Evolutionary conservation across 2,888 invertebrate species (phyloP).

Genomic region (Heteromurus nitidus): DNA sequence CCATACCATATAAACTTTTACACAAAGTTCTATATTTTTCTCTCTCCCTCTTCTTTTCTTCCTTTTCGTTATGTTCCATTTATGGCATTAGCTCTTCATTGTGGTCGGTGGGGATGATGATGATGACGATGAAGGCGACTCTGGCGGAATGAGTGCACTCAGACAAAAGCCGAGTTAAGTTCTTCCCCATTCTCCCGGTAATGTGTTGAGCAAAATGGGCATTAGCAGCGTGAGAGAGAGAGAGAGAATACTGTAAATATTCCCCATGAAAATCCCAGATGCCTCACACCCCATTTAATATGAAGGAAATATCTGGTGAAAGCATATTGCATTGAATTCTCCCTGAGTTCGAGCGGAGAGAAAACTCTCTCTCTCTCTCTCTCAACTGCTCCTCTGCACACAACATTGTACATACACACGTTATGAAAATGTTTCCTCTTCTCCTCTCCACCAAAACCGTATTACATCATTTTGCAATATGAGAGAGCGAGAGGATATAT

Average conservation of each 20-base stretch:
- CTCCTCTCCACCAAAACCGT: background rate
- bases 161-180: slow-evolving; percentile 18
- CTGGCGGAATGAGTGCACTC: slow-evolving; percentile 16
- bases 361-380: background rate
- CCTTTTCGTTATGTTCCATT: background rate
- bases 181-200: background rate
- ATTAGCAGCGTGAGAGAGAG: too few species aligned
- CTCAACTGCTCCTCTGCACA: background rate
- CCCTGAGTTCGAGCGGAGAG: too few species aligned
- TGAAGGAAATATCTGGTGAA: background rate
- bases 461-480: slow-evolving; percentile 3
- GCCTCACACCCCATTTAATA: slow-evolving; percentile 27
- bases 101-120: slow-evolving; percentile 1
- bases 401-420: background rate
- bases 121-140: slow-evolving; percentile 2
- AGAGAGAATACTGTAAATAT: slow-evolving; percentile 5
- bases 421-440: too few species aligned
- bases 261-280: slow-evolving; percentile 21
- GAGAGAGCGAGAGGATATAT: too few species aligned
- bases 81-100: background rate
- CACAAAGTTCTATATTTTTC: background rate
- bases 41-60: too few species aligned
- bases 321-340: too few species aligned
- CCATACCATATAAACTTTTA: background rate
- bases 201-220: background rate